These are phyloP conservation scores for Aphis craccivora DNA, from an alignment of 1,140 invertebrate genomes.

Conservation along the genomic window DNA sequence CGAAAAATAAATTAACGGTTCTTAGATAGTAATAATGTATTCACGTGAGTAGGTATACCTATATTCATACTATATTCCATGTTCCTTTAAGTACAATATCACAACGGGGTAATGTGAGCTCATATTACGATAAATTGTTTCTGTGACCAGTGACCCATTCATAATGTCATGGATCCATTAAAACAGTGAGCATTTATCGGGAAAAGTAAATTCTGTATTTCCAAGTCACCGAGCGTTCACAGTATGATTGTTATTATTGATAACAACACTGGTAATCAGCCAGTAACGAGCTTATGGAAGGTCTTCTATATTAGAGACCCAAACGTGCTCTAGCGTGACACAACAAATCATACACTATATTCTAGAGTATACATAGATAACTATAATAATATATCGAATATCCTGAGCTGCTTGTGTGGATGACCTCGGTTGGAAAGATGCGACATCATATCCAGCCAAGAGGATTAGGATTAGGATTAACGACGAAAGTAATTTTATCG, in stretches of 20 bases:
- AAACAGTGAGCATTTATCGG: background rate
- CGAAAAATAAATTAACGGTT: background rate
- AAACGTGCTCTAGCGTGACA: background rate
- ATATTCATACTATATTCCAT: background rate
- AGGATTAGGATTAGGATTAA: constrained; percentile 47
- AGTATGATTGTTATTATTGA: background rate
- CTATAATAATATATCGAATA: background rate
- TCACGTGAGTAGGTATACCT: background rate
- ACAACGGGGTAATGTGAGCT: background rate
- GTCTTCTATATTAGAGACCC: background rate
- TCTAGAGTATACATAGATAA: background rate
- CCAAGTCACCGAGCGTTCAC: background rate
- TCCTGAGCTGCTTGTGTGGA: background rate
- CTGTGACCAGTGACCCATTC: background rate
- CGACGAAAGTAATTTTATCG: background rate
- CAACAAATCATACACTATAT: constrained; percentile 22
- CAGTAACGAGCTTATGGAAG: background rate
- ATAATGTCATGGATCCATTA: constrained; percentile 14
- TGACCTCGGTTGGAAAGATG: background rate
- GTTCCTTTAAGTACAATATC: background rate
- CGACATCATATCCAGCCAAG: background rate
- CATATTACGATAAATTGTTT: background rate
- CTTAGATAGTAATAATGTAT: background rate
- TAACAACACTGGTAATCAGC: constrained; percentile 20
- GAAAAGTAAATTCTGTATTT: background rate